A percentile compares a stretch with the other conserved stretches of the same genome.
These are phyloP conservation scores for Drosophila pseudotalamancana DNA, from an alignment of 2,888 invertebrate species.

Conservation along the genomic window DNA sequence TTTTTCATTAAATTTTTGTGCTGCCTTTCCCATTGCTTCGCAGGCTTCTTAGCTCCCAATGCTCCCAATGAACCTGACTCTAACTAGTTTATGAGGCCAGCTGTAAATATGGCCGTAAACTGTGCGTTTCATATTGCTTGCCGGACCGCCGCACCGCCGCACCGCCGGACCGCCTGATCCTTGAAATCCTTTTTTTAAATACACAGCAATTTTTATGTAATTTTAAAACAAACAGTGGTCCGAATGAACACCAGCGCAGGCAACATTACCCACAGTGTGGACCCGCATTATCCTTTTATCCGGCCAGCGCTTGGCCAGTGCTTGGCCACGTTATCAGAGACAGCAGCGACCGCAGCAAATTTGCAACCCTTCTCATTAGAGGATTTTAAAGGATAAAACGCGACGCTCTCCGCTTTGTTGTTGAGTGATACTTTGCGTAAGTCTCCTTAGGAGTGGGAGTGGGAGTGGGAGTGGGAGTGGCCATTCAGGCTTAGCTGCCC, in stretches of 20 bases:
- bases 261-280: slow-evolving; percentile 64
- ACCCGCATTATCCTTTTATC: slow-evolving; percentile 82
- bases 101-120: slow-evolving; percentile 70
- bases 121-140: slow-evolving; percentile 65
- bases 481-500: slow-evolving; percentile 15
- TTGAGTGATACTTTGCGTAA: slow-evolving; percentile 72
- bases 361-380: slow-evolving; percentile 83
- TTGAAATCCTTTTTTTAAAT: slow-evolving; percentile 60
- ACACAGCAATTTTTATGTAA: slow-evolving; percentile 75
- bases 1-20: slow-evolving; percentile 80
- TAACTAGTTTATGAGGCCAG: slow-evolving; percentile 74
- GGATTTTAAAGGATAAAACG: slow-evolving; percentile 81
- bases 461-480: background rate
- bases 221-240: slow-evolving; percentile 74
- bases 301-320: slow-evolving; percentile 64
- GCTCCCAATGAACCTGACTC: slow-evolving; percentile 64
- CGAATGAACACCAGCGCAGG: slow-evolving; percentile 41
- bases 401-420: slow-evolving; percentile 70
- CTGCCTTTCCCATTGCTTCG: slow-evolving; percentile 11
- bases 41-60: too few species aligned
- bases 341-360: slow-evolving; percentile 72
- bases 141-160: too few species aligned
- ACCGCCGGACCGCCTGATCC: slow-evolving; percentile 30
- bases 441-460: slow-evolving; percentile 1
- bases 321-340: slow-evolving; percentile 73